Evolutionary conservation across 2,113 vertebrate genomes (phyloP).

Genomic region (Sciurus niger): DNA sequence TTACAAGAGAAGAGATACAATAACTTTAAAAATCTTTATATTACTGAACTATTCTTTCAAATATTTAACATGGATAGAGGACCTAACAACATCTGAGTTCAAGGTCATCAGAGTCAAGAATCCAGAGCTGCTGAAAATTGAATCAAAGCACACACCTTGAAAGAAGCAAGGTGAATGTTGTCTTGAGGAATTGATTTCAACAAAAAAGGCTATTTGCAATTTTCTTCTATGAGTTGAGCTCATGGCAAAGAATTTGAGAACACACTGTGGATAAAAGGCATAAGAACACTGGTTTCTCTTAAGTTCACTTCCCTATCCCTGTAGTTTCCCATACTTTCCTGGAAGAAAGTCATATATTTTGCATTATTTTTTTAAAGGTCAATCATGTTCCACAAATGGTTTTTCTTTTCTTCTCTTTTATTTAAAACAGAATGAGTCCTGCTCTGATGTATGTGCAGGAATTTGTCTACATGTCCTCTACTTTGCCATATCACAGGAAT

Average conservation of each 20-base stretch:
- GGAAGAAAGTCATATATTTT: background rate
- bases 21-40: background rate
- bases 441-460: background rate
- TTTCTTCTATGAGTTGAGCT: background rate
- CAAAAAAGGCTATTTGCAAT: background rate
- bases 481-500: background rate
- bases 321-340: background rate
- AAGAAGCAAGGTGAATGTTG: background rate
- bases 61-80: background rate
- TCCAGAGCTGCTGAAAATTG: background rate
- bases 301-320: rapidly evolving
- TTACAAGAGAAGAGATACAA: conserved; percentile 8
- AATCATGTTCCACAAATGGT: background rate
- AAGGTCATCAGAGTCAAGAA: conserved; percentile 8
- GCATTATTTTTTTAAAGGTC: background rate
- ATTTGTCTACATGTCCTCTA: background rate
- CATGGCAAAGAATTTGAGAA: background rate
- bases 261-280: background rate
- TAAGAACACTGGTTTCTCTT: background rate
- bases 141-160: conserved; percentile 41
- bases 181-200: background rate
- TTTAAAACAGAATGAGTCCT: too few species aligned
- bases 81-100: conserved; percentile 20
- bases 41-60: conserved; percentile 6
- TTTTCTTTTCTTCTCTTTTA: background rate